Evolutionary conservation across 2,888 invertebrate genomes (phyloP), one percentile per base, ranked within the genome.

Genomic region (Bembecia ichneumoniformis): DNA sequence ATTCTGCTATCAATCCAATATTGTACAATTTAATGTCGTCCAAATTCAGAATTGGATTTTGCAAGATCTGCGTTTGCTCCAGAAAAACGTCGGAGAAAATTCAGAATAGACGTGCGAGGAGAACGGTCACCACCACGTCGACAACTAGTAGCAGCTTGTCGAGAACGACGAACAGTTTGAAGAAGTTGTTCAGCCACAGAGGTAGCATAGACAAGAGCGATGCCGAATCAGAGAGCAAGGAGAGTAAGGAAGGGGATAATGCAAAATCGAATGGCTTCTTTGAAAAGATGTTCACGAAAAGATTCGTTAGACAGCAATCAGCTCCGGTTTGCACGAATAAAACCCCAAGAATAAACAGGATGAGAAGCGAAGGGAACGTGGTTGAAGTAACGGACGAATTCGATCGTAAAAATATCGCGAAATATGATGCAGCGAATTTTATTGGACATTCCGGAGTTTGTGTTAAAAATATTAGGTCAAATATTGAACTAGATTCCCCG

Each of bases 21-120:
- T 83, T 97, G n/a, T 97, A 97, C 73, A 96, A 96, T 73, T 84
- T 96, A 55, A 95, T 96, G 93, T 96, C 95, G 43, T 94, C 95
- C 2, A 96, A 96, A 80, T 97, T 97, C 70, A 91, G 96, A 2
- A 90, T 91, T 50, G 95, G 94, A 0, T 95, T 95, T 64, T 87
- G 92, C 50, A 90, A 89, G 64, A 88, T 94, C 0, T 93, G 91
- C 64, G 88, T 90, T 43, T 86, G 89, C 58, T 87, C 86, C 51
- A 87, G 80, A 51, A 81, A 80, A 48, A 78, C 77, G n/a, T 62
- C 69, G 13, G 77, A 74, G 45, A 65, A 64, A 46, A 71, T 79
- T 43, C 82, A 82, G 51, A 80, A 86, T 50, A 81, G 84, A 55
- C 69, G 83, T 54, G 76, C 68, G 3, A 74, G 76, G 40, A 74